Conservation (phyloP, 1,140 invertebrate species). For the Planococcus citri region DNA sequence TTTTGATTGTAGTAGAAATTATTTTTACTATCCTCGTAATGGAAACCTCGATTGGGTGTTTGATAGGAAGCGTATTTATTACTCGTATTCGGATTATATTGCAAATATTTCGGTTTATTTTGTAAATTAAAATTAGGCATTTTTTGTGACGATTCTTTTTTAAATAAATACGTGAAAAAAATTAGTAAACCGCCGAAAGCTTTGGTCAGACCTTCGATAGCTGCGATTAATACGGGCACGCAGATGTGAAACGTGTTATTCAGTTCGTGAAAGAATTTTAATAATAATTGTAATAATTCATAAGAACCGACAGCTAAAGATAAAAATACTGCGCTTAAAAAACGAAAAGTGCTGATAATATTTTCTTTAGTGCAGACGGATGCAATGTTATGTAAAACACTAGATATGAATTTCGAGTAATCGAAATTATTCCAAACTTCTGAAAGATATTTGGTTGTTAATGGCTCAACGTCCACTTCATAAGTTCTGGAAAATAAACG, state of each 20-base stretch:
- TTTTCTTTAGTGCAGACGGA: background rate
- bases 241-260: background rate
- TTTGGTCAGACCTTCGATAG: background rate
- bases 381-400: background rate
- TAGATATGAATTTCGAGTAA: background rate
- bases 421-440: background rate
- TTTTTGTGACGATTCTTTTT: background rate
- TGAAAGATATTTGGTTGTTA: background rate
- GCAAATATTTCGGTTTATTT: background rate
- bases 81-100: background rate
- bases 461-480: background rate
- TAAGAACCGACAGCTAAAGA: background rate
- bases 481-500: background rate
- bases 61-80: background rate
- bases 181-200: background rate
- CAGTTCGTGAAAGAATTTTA: background rate
- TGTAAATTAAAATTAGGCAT: background rate
- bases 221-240: background rate
- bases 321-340: background rate
- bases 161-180: background rate
- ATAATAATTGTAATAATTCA: background rate
- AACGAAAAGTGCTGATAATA: background rate
- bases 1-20: background rate
- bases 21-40: background rate
- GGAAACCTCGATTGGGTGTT: too few relatives aligned